Evolutionary conservation across 2,113 vertebrate species (phyloP), one percentile per base, ranked within the genome.

Genomic region (Mormyrus iriodes): DNA sequence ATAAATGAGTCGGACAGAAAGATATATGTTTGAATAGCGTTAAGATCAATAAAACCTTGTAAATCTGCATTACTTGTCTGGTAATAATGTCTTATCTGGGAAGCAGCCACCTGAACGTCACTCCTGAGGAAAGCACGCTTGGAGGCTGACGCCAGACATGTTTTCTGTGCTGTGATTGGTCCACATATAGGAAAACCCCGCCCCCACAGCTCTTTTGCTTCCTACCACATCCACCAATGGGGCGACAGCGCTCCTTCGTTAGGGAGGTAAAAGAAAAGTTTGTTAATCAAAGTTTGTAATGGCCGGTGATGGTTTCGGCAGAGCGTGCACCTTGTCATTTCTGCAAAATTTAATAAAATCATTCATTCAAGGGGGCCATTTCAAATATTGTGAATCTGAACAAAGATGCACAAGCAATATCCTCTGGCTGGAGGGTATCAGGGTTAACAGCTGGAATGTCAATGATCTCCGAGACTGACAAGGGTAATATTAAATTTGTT

Each of bases 401-500:
- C 31, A 61, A 85, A 85, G 55, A 39, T 42, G 86, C 53, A 61
- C 55, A 42, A 44, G 52, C 55, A 87, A 61, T 87, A 65, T 87
- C 52, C 53, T 87, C 86, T 52, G 31, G 27, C 88, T 90, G 88
- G 12, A 82, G 42, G 61, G 49, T 69, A 46, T 88, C 95, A 95
- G 94, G 94, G 94, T 95, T 94, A 95, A 93, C 93, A 94, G 95
- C 95, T 92, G 93, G 92, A 94, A 95, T 93, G 91, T 94, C 93
- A 91, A 90, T 91, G 89, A 89, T 89, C 84, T 89, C 58, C 69
- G 90, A 90, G 92, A 93, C 90, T 92, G 93, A 92, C 93, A 92
- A 89, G 91, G 87, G 92, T 94, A 93, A 95, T 94, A 94, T 94
- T 94, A 94, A 95, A 95, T 93, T 92, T 93, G 91, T 92, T 92